Conservation (phyloP, 2,797 vertebrate genomes). For the Cygnus olor region DNA sequence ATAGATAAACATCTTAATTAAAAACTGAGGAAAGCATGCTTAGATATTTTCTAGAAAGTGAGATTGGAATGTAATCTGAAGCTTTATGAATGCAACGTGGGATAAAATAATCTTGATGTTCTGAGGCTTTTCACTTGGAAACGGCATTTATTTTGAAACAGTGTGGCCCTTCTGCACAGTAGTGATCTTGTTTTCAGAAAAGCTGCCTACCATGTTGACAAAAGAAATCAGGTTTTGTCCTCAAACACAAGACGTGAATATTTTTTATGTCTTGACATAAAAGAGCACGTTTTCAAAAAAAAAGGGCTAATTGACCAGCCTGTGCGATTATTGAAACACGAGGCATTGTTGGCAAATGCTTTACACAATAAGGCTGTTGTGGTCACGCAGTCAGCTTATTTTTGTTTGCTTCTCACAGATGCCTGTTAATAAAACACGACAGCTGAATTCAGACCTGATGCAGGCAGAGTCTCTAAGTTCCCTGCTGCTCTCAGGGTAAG, state of each 20-base stretch:
- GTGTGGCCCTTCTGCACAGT: neutral
- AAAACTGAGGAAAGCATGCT: constrained; percentile 54
- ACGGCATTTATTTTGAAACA: constrained; percentile 33
- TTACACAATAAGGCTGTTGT: neutral
- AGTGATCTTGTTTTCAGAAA: neutral
- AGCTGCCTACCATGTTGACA: constrained; percentile 22
- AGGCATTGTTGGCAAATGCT: neutral
- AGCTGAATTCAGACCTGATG: neutral
- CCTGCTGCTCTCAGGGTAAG: neutral
- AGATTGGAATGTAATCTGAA: constrained; percentile 32
- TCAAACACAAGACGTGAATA: neutral
- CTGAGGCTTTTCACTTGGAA: constrained; percentile 2
- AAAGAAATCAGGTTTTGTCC: constrained; percentile 33
- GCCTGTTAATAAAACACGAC: neutral
- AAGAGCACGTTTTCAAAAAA: neutral
- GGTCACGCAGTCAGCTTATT: neutral
- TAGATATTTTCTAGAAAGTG: constrained; percentile 53
- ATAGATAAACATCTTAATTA: constrained; percentile 69
- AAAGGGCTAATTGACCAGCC: neutral
- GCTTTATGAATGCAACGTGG: neutral
- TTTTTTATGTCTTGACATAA: neutral
- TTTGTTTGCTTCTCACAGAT: neutral
- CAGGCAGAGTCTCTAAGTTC: neutral
- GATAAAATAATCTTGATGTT: constrained; percentile 27
- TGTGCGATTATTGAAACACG: neutral